phyloP scores from a whole-genome alignment of 2,797 vertebrate genomes.

The Acipenser oxyrinchus region DNA sequence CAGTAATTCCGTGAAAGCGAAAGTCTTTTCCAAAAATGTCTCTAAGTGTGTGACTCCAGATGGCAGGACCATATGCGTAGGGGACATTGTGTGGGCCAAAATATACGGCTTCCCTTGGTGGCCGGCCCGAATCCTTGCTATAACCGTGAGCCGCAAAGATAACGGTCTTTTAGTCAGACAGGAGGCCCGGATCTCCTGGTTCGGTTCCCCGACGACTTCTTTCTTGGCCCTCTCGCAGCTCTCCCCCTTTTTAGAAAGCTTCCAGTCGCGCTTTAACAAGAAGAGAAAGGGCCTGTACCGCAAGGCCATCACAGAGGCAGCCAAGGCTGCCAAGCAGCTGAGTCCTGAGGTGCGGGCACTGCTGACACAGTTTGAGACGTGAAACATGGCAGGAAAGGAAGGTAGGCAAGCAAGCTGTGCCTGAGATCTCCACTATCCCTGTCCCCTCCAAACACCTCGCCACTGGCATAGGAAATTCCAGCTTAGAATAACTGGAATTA shows the following conservation, averaged over 20 bases:
- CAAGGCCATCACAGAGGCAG: conserved; percentile 92
- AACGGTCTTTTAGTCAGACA: conserved; percentile 81
- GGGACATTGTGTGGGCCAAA: conserved; percentile 98
- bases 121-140: conserved; percentile 87
- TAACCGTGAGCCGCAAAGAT: conserved; percentile 85
- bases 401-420: conserved; percentile 1
- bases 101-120: conserved; percentile 98
- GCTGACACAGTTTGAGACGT: conserved; percentile 96
- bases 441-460: too few relatives aligned
- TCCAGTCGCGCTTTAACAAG: conserved; percentile 94
- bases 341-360: conserved; percentile 92
- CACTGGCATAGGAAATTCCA: too few relatives aligned
- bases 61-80: conserved; percentile 88
- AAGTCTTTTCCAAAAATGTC: conserved; percentile 91
- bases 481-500: too few relatives aligned
- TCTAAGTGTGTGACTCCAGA: conserved; percentile 83
- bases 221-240: conserved; percentile 87
- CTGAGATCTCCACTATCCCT: background rate
- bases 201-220: conserved; percentile 94
- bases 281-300: conserved; percentile 97
- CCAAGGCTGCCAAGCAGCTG: conserved; percentile 91
- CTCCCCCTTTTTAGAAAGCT: conserved; percentile 93
- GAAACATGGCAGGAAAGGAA: conserved; percentile 50
- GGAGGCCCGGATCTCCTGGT: conserved; percentile 94
- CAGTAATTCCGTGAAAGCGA: conserved; percentile 80